Evolutionary conservation across 2,888 invertebrate genomes (phyloP), one percentile per base, ranked within the genome.

Genomic region (Teleiodes luculella): DNA sequence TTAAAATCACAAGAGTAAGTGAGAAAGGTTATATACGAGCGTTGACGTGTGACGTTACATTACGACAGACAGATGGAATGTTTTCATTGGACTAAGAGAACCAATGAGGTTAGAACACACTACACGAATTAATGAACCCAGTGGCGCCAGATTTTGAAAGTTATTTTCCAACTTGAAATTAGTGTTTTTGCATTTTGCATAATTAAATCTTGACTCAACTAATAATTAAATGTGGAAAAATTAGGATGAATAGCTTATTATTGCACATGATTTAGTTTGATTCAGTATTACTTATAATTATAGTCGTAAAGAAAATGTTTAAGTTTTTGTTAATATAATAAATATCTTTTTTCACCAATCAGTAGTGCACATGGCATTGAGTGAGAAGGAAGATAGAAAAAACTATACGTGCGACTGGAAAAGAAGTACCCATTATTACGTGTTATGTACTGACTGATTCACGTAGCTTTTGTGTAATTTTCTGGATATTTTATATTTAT

Each of bases 41-140:
- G 70, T 63, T 67, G 65, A 67, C 64, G 66, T 72, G 68, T 74
- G 74, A 76, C 77, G 73, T 78, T 67, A 73, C 70, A 74, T 76
- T 84, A 86, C 84, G 77, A 70, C 80, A 91, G 92, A 92, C 93
- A 93, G 94, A 93, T 94, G 94, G 93, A 93, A 91, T 69, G 70
- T 70, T 81, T 54, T 76, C 64, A 94, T 94, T 94, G 93, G 94
- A 71, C 63, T 63, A 56, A 63, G 60, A 65, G 69, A 69, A 71
- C 92, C 79, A 92, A 92, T 90, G 72, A 68, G 64, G 76, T 74
- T 69, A 60, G 78, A 83, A 87, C 89, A 90, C 88, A 89, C 85
- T 78, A 62, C 68, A 71, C 58, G 61, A 72, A 61, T 58, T 63
- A 70, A 65, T 65, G 63, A 73, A 54, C 61, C 18, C 13, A 35